Base-by-base conservation (phyloP, 2,888 invertebrate species). In the Frankliniella fusca region DNA sequence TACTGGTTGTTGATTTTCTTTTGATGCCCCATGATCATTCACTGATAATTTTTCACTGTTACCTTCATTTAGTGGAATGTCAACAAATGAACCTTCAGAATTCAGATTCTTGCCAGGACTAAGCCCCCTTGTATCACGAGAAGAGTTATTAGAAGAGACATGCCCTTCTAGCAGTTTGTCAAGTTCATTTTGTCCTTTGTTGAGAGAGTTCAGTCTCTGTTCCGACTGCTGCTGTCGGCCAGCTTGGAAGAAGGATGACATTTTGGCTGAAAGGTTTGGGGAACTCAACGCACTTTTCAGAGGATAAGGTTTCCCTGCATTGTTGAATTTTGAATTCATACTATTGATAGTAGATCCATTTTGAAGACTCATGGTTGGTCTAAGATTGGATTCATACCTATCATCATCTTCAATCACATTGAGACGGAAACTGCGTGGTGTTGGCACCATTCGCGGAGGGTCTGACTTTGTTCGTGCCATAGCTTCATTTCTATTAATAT, bases 401-500 rank as follows among this genome's bases (percentile, higher is more conserved):
- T 85, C 85, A 83, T 89, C 90, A 81, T 91, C 91, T 81, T 91
- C 91, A n/a, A 90, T 84, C 0, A 89, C 88, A 84, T 90, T 90
- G 0, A 90, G 84, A 0, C 91, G 90, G 88, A 89, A 3, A 88
- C 87, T 83, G 87, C 89, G 83, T 84, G 49, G 27, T 83, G 15
- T 80, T 80, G 20, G 81, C 18, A 54, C 80, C 82, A 48, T 48
- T 81, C 81, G 81, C 2, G 76, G 2, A 48, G 70, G 80, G 11
- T 81, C 83, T 49, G 28, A 76, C 20, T 38, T 49, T 38, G 76
- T 80, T 81, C 48, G 9, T 28, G 27, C 76, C 80, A 50, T 76
- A 23, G 49, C 20, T 49, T 83, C 82, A n/a, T 82, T 81, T 48
- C 10, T 79, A 23, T 85, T 86, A 0, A 88, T 87, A 82, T 89